These are phyloP conservation scores for Megathymus violae DNA, from an alignment of 1,140 invertebrate genomes.

Conservation along the genomic window DNA sequence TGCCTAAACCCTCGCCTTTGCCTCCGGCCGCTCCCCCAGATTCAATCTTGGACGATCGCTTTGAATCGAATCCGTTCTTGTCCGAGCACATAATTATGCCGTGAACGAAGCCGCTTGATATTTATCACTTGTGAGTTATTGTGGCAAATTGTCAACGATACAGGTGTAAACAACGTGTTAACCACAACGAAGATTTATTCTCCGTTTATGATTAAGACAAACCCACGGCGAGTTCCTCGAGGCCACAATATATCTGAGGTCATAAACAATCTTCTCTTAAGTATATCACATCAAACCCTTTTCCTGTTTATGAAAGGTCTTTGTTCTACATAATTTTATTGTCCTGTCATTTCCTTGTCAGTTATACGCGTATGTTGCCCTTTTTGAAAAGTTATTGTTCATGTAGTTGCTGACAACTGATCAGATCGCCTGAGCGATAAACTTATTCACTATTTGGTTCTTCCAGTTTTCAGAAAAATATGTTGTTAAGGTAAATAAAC, in stretches of 20 bases:
- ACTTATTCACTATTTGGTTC: too few relatives aligned
- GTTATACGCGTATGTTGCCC: too few relatives aligned
- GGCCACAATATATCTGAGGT: background rate
- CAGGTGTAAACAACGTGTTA: constrained; percentile 20
- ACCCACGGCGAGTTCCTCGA: background rate
- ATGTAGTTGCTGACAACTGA: too few relatives aligned
- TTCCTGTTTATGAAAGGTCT: constrained; percentile 6
- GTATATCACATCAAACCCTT: background rate
- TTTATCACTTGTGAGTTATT: constrained; percentile 5
- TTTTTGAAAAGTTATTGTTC: too few relatives aligned
- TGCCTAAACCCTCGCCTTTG: too few relatives aligned
- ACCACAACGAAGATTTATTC: constrained; percentile 6
- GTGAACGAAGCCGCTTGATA: background rate
- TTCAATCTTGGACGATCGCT: too few relatives aligned
- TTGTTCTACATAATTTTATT: constrained; percentile 16
- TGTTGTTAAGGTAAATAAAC: too few relatives aligned
- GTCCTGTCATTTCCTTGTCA: constrained; percentile 8
- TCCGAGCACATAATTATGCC: too few relatives aligned
- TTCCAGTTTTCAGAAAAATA: too few relatives aligned
- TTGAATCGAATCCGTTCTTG: too few relatives aligned
- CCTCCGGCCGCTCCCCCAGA: too few relatives aligned
- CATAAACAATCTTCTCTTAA: background rate
- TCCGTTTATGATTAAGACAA: constrained; percentile 3
- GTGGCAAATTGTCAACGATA: background rate
- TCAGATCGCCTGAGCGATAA: too few relatives aligned